Conservation (phyloP, 1,140 invertebrate genomes). For the Rhopalosiphum maidis region DNA sequence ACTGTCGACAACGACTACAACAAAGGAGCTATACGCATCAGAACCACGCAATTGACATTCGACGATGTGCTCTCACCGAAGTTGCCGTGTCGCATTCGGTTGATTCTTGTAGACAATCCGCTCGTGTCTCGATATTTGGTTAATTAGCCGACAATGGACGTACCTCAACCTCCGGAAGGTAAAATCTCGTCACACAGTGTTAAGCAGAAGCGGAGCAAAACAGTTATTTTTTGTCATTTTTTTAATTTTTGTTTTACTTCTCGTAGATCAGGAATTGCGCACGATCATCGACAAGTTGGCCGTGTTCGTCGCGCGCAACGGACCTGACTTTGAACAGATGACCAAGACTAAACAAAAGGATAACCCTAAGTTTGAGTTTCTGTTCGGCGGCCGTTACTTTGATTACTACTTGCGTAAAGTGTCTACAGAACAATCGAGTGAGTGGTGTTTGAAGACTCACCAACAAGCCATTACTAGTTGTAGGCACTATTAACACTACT, state of each 20-base stretch:
- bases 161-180: constrained; percentile 65
- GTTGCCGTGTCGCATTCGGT: neutral
- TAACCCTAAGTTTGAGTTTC: constrained; percentile 95
- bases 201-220: neutral
- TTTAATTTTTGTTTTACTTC: constrained; percentile 20
- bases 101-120: neutral
- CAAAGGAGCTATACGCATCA: neutral
- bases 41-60: neutral
- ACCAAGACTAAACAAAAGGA: constrained; percentile 97
- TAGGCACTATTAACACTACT: neutral
- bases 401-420: constrained; percentile 98
- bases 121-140: too few relatives aligned
- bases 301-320: constrained; percentile 97
- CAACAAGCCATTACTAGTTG: neutral
- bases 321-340: constrained; percentile 97
- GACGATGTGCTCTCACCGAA: neutral
- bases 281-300: constrained; percentile 99
- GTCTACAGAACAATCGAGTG: constrained; percentile 85
- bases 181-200: neutral
- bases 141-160: constrained; percentile 62
- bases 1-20: neutral
- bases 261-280: constrained; percentile 83
- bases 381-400: constrained; percentile 94
- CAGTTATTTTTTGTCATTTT: neutral
- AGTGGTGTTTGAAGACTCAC: constrained; percentile 63